A percentile compares a stretch with the other conserved stretches of the same genome.
Conservation (phyloP, 2,888 invertebrate species). For the Lasius platythorax region DNA sequence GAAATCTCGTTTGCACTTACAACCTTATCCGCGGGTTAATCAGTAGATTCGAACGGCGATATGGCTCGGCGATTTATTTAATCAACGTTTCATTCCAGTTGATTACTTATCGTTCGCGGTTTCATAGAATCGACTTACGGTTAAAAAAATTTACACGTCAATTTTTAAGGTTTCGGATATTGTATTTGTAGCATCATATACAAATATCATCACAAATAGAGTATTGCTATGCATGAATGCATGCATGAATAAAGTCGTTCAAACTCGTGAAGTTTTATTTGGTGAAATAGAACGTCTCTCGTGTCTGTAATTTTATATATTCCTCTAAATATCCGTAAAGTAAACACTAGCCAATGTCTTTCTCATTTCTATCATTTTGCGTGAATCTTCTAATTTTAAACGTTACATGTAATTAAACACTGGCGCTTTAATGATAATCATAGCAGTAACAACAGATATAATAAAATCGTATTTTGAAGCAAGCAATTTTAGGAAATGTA, state of each 20-base stretch:
- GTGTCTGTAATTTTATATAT: background rate
- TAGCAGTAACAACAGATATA: background rate
- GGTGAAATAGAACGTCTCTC: background rate
- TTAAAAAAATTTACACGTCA: slow-evolving; percentile 6
- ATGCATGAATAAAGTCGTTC: background rate
- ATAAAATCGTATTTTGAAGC: background rate
- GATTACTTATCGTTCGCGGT: slow-evolving; percentile 3
- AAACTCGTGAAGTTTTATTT: background rate
- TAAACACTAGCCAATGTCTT: background rate
- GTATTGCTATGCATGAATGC: background rate
- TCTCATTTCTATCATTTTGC: background rate
- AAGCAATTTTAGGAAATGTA: background rate
- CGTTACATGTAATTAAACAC: background rate
- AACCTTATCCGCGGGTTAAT: background rate
- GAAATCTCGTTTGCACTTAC: background rate
- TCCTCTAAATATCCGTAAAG: background rate
- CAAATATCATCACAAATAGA: background rate
- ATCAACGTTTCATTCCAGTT: slow-evolving; percentile 6
- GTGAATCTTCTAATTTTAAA: background rate
- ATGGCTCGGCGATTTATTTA: background rate
- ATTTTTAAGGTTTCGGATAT: slow-evolving; percentile 10
- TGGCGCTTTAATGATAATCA: background rate
- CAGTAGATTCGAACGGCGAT: background rate
- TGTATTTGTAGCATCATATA: background rate
- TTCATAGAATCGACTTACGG: slow-evolving; percentile 3